Evolutionary conservation across 2,113 vertebrate genomes (phyloP), one percentile per base, ranked within the genome.

Genomic region (Pedetes capensis): DNA sequence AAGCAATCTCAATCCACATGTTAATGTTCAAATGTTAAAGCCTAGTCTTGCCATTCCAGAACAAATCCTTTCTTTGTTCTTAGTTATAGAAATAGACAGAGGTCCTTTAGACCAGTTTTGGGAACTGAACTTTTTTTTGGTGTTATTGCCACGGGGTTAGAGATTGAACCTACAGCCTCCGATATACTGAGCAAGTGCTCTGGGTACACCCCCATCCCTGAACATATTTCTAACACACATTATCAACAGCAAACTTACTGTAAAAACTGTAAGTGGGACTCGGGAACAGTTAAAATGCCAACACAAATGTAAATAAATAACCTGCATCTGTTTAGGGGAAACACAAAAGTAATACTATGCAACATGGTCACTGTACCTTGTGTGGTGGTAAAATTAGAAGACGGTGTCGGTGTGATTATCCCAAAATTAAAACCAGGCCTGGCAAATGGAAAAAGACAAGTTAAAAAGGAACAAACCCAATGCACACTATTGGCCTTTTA

Each of bases 361-460:
- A 23, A 32, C 27, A 61, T 32, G 81, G 53, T 89, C 82, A 96
- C 97, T 5, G n/a, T 96, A 98, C 98, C 98, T 98, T 96, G 98
- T 0, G 96, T 53, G 27, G 80, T 72, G 76, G 93, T 0, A 2
- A 98, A 96, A 87, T 72, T 97, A 79, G 97, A 87, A 20, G 68
- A 96, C 0, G 94, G 23, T 0, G 97, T 42, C 83, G 98, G 96
- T 78, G 98, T 69, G 91, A 97, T 91, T 61, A 79, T 82, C 64
- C 97, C 85, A 86, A 98, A 98, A 96, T 95, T 98, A 96, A 98
- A 98, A 37, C 97, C 97, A 96, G 98, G 57, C 91, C 98, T 98
- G 78, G 69, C 6, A 92, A 89, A 97, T 18, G 75, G 13, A 78
- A 97, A 85, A 95, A 91, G 92, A 68, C 66, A 95, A 95, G 32